Evolutionary conservation across 1,140 invertebrate species (phyloP), one percentile per base, ranked within the genome.

Genomic region (Argopecten irradians): DNA sequence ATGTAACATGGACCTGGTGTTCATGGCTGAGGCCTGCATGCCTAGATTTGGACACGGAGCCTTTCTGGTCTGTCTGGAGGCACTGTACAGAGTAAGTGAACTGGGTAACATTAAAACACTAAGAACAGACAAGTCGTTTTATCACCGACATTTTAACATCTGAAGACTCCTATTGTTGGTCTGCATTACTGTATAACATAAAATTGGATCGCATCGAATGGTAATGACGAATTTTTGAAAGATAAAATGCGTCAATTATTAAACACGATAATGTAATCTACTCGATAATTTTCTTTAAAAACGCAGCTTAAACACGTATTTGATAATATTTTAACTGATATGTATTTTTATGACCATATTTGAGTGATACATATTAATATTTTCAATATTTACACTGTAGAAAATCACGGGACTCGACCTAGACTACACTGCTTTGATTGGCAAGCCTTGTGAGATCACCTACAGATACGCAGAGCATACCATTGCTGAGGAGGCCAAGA

Each of bases 1-100:
- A 9, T 96, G 95, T 88, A 96, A 96, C 87, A 95, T 95, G 92
- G 95, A 96, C 86, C 90, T 96, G 32, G 88, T 95, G 7, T 96
- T 94, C 92, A 96, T 95, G 95, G 92, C 94, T 33, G 94, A 95
- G 83, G 94, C 95, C 0, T 93, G 93, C n/a, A 93, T 95, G 91
- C 95, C 95, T 3, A 90, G 96, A 89, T 96, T 97, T 94, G 97
- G 97, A 0, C 97, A 97, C 92, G 97, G 97, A 11, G 96, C 97
- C 46, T 97, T 97, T 93, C 93, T 97, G 2, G 93, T 97, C 3
- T 97, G 97, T 92, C 93, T 97, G 22, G 97, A 97, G 93, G 96
- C 96, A 86, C 90, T 97, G 19, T 97, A 97, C 90, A 97, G 97
- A 92, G 94, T 94, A 84, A 86, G 84, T 35, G 14, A 83, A 35